A percentile compares a stretch with the other conserved stretches of the same genome.
Evolutionary conservation across 2,888 invertebrate genomes (phyloP).

Genomic region (Ochropleura plecta): DNA sequence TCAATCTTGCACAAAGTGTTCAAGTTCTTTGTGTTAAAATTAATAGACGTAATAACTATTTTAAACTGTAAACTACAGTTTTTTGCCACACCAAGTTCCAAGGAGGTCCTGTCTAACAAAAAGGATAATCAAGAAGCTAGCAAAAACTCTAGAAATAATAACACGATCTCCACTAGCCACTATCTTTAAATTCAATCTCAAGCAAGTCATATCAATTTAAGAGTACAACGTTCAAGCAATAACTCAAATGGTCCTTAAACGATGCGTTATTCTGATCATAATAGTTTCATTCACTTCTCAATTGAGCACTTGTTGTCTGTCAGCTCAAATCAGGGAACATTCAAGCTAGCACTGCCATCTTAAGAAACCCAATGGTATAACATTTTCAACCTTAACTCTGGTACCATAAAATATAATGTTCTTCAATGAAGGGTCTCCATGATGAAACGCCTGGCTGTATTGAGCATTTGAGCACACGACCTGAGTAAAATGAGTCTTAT

Average conservation of each 20-base stretch:
- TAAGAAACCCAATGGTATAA: slow-evolving; percentile 22
- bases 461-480: slow-evolving; percentile 70
- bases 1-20: background rate
- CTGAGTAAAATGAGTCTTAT: slow-evolving; percentile 71
- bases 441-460: slow-evolving; percentile 74
- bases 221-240: slow-evolving; percentile 74
- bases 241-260: slow-evolving; percentile 69
- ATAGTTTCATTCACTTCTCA: slow-evolving; percentile 82
- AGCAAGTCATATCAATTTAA: slow-evolving; percentile 65
- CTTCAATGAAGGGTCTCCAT: slow-evolving; percentile 58
- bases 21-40: background rate
- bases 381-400: slow-evolving; percentile 59
- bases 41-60: background rate
- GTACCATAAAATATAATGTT: slow-evolving; percentile 28
- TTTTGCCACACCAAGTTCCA: slow-evolving; percentile 11
- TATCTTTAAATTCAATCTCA: slow-evolving; percentile 61
- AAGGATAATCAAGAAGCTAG: slow-evolving; percentile 27
- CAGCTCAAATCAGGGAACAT: slow-evolving; percentile 76
- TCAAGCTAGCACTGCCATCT: slow-evolving; percentile 63
- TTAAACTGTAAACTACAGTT: background rate
- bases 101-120: slow-evolving; percentile 36
- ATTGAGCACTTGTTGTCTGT: slow-evolving; percentile 79
- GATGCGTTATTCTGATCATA: slow-evolving; percentile 74
- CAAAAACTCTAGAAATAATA: slow-evolving; percentile 39
- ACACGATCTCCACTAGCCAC: slow-evolving; percentile 17